These are phyloP conservation scores for Pseudopleuronectes americanus DNA, from an alignment of 2,797 vertebrate genomes.

Conservation along the genomic window DNA sequence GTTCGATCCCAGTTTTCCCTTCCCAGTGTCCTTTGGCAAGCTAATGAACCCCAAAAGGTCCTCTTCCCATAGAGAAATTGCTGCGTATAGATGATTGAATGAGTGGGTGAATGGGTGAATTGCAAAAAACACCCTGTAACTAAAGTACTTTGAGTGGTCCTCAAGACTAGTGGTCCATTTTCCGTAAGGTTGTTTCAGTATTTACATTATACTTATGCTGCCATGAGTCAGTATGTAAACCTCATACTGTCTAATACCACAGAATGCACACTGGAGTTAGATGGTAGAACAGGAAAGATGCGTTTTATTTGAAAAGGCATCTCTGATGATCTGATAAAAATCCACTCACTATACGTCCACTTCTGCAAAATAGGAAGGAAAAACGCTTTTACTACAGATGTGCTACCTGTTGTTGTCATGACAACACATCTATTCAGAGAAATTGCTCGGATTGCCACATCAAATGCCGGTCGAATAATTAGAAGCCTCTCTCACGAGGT, in stretches of 20 bases:
- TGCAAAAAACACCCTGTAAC: no score
- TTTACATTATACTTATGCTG: conserved; percentile 7
- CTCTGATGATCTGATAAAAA: conserved; percentile 2
- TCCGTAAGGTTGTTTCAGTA: not conserved
- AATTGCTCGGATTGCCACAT: conserved; percentile 8
- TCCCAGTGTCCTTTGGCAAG: no score
- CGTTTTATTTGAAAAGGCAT: conserved; percentile 7
- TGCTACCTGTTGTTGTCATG: conserved; percentile 74
- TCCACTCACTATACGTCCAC: not conserved
- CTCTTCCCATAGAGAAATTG: no score
- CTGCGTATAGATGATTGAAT: no score
- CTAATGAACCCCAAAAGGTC: no score
- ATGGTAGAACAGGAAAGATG: not conserved
- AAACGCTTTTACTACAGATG: conserved; percentile 34
- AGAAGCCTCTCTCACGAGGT: not conserved
- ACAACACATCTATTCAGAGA: conserved; percentile 54
- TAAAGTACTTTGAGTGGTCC: no score
- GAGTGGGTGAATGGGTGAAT: no score
- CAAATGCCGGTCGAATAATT: not conserved
- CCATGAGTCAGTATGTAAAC: conserved; percentile 12
- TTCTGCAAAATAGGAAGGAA: conserved; percentile 4
- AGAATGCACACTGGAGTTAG: not conserved
- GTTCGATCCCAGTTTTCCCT: no score
- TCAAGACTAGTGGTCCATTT: no score
- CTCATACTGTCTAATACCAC: not conserved